Evolutionary conservation across 2,113 vertebrate species (phyloP).

Genomic region (Cheirogaleus medius): DNA sequence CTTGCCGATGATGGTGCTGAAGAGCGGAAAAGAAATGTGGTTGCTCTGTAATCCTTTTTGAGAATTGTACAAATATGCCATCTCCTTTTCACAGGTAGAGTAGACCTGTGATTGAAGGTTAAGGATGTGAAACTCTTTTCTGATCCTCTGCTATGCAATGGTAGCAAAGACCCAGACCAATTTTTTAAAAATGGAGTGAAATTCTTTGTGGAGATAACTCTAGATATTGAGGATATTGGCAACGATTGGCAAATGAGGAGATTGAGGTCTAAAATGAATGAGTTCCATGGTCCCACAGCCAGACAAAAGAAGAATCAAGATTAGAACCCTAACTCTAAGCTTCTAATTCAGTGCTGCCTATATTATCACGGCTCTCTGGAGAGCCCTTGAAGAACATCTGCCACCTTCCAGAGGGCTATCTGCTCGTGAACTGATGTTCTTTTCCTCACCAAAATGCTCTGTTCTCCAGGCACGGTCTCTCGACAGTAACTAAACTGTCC

Average conservation of each 20-base stretch:
- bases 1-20: background rate
- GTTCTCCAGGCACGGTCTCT: background rate
- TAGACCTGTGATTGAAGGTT: background rate
- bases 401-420: background rate
- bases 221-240: background rate
- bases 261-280: background rate
- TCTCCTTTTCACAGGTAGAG: background rate
- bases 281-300: background rate
- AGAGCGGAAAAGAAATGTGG: background rate
- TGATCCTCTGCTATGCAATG: background rate
- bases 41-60: background rate
- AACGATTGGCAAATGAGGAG: background rate
- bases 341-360: background rate
- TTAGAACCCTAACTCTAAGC: background rate
- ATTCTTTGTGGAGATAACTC: background rate
- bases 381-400: background rate
- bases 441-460: background rate
- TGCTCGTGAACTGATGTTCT: background rate
- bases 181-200: background rate
- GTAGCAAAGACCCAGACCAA: background rate
- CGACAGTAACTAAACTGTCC: background rate
- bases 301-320: background rate
- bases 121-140: background rate
- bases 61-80: background rate
- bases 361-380: accelerated